These are phyloP conservation scores for Cylas formicarius DNA, from an alignment of 1,140 invertebrate species.

Conservation along the genomic window DNA sequence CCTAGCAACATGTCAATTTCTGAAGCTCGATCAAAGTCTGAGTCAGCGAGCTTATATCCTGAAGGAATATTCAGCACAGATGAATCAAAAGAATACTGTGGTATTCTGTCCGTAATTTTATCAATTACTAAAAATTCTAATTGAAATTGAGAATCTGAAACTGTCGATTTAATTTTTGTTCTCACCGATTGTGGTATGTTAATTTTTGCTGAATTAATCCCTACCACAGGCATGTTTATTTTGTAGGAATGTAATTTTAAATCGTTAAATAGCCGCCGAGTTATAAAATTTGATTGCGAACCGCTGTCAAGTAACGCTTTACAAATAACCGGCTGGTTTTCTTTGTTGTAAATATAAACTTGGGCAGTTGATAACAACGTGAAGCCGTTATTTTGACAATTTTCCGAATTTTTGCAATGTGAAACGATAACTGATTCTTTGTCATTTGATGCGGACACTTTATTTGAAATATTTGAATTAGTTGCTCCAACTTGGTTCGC, in stretches of 20 bases:
- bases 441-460: too few relatives aligned
- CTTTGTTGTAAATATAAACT: slow-evolving; percentile 1
- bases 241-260: neutral
- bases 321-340: slow-evolving; percentile 4
- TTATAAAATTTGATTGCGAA: slow-evolving; percentile 9
- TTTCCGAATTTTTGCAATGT: too few relatives aligned
- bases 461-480: too few relatives aligned
- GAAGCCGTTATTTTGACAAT: too few relatives aligned
- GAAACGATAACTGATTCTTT: too few relatives aligned
- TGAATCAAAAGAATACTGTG: slow-evolving; percentile 10
- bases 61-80: slow-evolving; percentile 11
- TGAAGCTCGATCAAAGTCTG: slow-evolving; percentile 9
- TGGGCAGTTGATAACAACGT: slow-evolving; percentile 4
- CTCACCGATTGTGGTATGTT: slow-evolving; percentile 3
- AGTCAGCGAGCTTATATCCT: slow-evolving; percentile 15
- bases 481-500: too few relatives aligned
- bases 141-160: slow-evolving; percentile 4
- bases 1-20: slow-evolving; percentile 18
- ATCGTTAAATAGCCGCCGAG: neutral
- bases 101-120: slow-evolving; percentile 15
- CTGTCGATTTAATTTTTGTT: neutral
- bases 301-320: slow-evolving; percentile 6
- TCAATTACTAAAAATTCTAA: slow-evolving; percentile 5
- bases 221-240: slow-evolving; percentile 5
- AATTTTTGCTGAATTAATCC: neutral